These are phyloP conservation scores for Drosophila prosaltans DNA, from an alignment of 1,140 invertebrate species.

Conservation along the genomic window DNA sequence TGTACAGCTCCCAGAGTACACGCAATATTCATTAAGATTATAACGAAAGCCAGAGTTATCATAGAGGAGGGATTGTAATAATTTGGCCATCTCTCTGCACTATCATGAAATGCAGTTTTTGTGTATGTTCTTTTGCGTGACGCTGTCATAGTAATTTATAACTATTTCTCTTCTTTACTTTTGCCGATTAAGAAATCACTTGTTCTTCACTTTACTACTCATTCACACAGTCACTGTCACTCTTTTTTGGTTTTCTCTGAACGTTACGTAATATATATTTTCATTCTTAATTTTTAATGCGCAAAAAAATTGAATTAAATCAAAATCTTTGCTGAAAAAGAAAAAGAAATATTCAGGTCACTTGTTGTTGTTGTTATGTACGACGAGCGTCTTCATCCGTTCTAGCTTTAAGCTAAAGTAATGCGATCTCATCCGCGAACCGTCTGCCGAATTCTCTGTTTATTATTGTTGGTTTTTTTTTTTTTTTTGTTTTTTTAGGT, in stretches of 20 bases:
- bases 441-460: neutral
- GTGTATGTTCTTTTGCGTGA: neutral
- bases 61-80: slow-evolving; percentile 26
- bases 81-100: slow-evolving; percentile 4
- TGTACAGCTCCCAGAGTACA: slow-evolving; percentile 51
- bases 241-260: slow-evolving; percentile 4
- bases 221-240: slow-evolving; percentile 15
- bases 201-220: neutral
- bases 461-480: neutral
- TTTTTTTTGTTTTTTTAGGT: slow-evolving; percentile 7
- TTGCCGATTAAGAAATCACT: slow-evolving; percentile 24
- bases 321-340: neutral
- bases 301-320: slow-evolving; percentile 14
- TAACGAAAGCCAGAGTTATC: slow-evolving; percentile 5
- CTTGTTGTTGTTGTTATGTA: neutral
- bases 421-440: neutral
- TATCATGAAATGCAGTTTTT: slow-evolving; percentile 32
- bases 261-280: slow-evolving; percentile 5
- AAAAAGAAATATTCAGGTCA: slow-evolving; percentile 15
- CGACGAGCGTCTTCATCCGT: slow-evolving; percentile 4
- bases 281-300: slow-evolving; percentile 12
- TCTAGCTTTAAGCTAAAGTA: neutral
- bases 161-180: neutral
- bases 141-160: slow-evolving; percentile 1
- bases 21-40: slow-evolving; percentile 72